Percentiles rank a stretch among this genome's conserved stretches.
Conservation (phyloP, 2,113 vertebrate species). For the Sigmodon hispidus region DNA sequence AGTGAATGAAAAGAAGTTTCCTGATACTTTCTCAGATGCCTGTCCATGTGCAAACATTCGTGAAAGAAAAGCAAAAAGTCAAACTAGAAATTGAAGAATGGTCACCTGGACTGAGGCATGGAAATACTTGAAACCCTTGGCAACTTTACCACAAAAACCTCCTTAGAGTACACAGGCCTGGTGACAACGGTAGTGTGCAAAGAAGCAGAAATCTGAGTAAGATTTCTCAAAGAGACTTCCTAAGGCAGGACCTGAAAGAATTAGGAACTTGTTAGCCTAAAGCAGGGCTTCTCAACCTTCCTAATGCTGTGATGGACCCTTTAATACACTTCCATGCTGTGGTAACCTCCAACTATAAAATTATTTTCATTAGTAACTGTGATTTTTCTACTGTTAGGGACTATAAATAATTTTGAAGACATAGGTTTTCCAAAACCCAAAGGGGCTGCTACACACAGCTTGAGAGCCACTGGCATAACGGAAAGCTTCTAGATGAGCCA, state of each 20-base stretch:
- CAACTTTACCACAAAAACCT: not conserved
- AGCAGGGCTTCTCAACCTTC: not conserved
- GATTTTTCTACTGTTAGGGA: not conserved
- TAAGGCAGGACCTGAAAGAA: slow-evolving; percentile 31
- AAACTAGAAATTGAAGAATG: not conserved
- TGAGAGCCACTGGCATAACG: not conserved
- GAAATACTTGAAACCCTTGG: not conserved
- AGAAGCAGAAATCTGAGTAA: slow-evolving; percentile 3
- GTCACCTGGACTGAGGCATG: not conserved
- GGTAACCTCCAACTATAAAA: not conserved
- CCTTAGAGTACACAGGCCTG: not conserved
- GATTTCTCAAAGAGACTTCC: slow-evolving; percentile 19
- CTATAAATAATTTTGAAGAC: not conserved
- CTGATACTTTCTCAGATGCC: not conserved
- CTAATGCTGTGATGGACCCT: too few relatives aligned
- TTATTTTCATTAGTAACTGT: not conserved
- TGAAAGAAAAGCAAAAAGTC: not conserved
- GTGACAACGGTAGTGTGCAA: not conserved
- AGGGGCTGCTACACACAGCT: not conserved
- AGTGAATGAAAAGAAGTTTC: slow-evolving; percentile 26
- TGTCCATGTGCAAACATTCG: not conserved
- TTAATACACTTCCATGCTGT: not conserved
- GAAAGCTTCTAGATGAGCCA: not conserved
- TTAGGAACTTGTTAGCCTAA: not conserved
- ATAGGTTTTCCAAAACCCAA: not conserved